Percentiles rank a stretch among this genome's conserved stretches.
Evolutionary conservation across 2,888 invertebrate species (phyloP).

Genomic region (Meganola albula): DNA sequence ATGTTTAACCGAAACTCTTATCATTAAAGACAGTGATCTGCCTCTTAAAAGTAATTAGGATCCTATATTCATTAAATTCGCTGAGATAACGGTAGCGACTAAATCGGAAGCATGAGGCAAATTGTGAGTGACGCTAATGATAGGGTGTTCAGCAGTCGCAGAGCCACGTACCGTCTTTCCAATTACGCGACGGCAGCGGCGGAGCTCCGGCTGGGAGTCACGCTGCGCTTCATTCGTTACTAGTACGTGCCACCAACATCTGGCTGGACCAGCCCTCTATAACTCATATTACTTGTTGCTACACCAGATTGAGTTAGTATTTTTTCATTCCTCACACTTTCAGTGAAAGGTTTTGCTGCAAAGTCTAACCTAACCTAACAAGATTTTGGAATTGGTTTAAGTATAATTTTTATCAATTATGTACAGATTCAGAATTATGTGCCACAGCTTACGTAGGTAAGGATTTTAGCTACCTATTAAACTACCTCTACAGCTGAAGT

Average conservation of each 20-base stretch:
- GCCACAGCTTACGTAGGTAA: too few species aligned
- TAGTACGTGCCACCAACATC: constrained; percentile 65
- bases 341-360: too few species aligned
- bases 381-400: too few species aligned
- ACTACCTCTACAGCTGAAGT: too few species aligned
- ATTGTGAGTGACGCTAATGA: constrained; percentile 76
- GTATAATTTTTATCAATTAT: too few species aligned
- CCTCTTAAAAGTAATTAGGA: constrained; percentile 18
- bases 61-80: constrained; percentile 30
- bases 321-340: too few species aligned
- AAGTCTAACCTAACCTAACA: too few species aligned
- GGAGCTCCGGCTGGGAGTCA: constrained; percentile 52
- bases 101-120: constrained; percentile 43
- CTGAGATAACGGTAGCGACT: constrained; percentile 28
- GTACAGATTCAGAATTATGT: too few species aligned
- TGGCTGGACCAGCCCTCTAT: constrained; percentile 54
- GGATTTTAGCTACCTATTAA: too few species aligned
- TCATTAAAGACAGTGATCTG: constrained; percentile 14
- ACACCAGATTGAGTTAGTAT: constrained; percentile 35
- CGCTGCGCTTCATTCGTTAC: constrained; percentile 68
- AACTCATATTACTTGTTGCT: constrained; percentile 55
- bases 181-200: constrained; percentile 51
- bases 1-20: too few species aligned
- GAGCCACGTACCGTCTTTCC: constrained; percentile 51
- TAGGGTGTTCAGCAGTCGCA: constrained; percentile 56